Evolutionary conservation across 2,113 vertebrate genomes (phyloP), one percentile per base, ranked within the genome.

Genomic region (Kryptolebias marmoratus): DNA sequence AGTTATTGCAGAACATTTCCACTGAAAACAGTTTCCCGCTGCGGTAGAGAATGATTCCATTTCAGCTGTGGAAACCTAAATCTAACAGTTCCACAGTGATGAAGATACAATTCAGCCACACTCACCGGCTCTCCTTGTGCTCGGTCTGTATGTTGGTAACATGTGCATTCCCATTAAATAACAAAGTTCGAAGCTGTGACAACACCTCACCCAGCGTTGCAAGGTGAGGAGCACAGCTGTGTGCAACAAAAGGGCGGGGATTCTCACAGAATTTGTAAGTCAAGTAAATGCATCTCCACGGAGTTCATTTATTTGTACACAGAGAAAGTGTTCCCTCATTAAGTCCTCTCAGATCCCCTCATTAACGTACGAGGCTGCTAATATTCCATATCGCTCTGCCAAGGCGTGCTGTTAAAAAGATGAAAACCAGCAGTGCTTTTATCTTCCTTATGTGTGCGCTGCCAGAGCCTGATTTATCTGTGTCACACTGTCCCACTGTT

Each of bases 291-390:
- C 30, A 48, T 57, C 30, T 55, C 42, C 44, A 61, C 42, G 4
- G 64, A 50, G 28, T 36, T 45, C 55, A 28, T 75, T 55, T 62
- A 59, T 66, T 58, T 68, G n/a, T 15, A 36, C 44, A 65, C 57
- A 56, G 28, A 49, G 55, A 68, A 27, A 58, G 50, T 49, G 73
- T 39, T 75, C 47, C 71, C 66, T 71, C 63, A 67, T 79, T 75
- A 77, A 22, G 56, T 66, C 53, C 66, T 30, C 42, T 72, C 60
- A 52, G 49, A 75, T 64, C 13, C 44, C 22, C 61, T 49, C 57
- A 73, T 77, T 84, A 66, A 54, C 48, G 14, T 8, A 31, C 11
- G 31, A 61, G 13, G 15, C 30, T 53, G 27, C 10, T 58, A 69
- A 63, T 62, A 42, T 66, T 63, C 49, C 62, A 7, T 53, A 73